Percentiles rank a stretch among this genome's conserved stretches.
phyloP scores from a whole-genome alignment of 2,888 invertebrate genomes.

The Cactoblastis cactorum region DNA sequence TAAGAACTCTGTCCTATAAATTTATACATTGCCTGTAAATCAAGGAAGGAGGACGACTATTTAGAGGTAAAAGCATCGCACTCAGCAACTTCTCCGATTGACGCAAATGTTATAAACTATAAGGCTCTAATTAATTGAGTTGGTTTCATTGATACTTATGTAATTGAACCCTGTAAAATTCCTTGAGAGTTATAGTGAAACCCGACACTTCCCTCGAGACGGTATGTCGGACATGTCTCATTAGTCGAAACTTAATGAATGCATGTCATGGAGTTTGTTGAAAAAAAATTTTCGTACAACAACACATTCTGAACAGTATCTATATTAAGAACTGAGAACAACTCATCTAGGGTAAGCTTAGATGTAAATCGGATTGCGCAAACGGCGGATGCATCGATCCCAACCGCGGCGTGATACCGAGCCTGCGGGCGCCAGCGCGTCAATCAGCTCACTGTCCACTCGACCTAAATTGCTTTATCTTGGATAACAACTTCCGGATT shows the following conservation, averaged over 20 bases:
- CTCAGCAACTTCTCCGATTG: too few relatives aligned
- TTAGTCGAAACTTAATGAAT: conserved; percentile 3
- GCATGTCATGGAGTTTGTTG: background rate
- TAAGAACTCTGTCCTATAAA: too few relatives aligned
- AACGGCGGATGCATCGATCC: background rate
- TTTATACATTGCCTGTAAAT: too few relatives aligned
- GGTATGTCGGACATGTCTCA: background rate
- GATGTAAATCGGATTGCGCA: background rate
- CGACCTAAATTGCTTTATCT: background rate
- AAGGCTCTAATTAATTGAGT: too few relatives aligned
- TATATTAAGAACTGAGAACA: background rate
- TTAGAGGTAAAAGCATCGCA: too few relatives aligned
- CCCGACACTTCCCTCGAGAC: background rate
- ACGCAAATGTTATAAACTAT: too few relatives aligned
- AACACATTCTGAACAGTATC: background rate
- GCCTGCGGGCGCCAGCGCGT: background rate
- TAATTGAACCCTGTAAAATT: too few relatives aligned
- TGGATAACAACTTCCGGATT: background rate
- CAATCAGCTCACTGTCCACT: conserved; percentile 7
- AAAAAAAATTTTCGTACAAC: background rate
- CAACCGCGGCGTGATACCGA: background rate
- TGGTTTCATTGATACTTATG: too few relatives aligned
- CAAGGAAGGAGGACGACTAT: too few relatives aligned
- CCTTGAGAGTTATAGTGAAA: too few relatives aligned
- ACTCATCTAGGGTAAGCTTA: background rate